phyloP scores from a whole-genome alignment of 2,797 vertebrate genomes.

The Malurus splendens region DNA sequence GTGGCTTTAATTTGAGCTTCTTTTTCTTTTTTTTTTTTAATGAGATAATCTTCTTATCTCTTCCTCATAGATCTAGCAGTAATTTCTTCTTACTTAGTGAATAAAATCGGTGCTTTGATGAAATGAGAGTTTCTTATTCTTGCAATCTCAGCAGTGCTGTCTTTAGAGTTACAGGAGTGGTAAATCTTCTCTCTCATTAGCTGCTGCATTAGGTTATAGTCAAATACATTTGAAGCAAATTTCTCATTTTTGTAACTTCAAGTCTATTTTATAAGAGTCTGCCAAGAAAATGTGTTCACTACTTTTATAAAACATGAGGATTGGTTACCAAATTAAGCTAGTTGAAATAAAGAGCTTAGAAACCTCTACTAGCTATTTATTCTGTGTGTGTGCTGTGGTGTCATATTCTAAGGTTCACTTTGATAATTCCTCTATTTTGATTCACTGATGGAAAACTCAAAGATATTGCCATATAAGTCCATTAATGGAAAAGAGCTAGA shows the following conservation, averaged over 20 bases:
- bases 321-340: background rate
- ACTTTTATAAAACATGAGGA: background rate
- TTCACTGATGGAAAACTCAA: background rate
- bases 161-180: constrained; percentile 1
- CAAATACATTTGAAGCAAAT: background rate
- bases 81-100: constrained; percentile 10
- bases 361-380: background rate
- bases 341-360: background rate
- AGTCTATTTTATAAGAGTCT: background rate
- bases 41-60: background rate
- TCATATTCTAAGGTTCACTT: background rate
- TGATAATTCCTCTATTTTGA: background rate
- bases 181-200: constrained; percentile 19
- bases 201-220: background rate
- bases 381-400: background rate
- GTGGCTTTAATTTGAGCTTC: background rate
- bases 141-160: constrained; percentile 25
- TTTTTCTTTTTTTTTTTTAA: background rate
- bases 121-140: constrained; percentile 13
- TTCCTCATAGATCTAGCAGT: background rate
- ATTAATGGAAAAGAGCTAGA: background rate
- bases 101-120: constrained; percentile 23
- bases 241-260: background rate
- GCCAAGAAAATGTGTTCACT: background rate
- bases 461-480: background rate